Conservation (phyloP, 2,797 vertebrate species). For the Gambusia yucatana region DNA sequence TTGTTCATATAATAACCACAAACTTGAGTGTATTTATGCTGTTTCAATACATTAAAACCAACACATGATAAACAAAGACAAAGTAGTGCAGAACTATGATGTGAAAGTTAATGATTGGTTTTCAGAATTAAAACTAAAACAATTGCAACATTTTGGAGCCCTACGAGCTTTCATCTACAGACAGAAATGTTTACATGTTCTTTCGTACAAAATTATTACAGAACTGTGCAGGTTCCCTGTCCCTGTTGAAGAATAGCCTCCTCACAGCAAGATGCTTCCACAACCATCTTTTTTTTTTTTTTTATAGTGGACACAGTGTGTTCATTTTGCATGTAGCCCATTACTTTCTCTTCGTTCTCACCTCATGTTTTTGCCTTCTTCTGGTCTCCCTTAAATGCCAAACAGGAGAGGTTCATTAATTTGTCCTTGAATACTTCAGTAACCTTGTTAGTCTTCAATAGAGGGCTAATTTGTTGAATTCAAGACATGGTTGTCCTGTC, state of each 20-base stretch:
- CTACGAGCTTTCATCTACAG: background rate
- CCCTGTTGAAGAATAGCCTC: background rate
- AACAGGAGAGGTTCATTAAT: background rate
- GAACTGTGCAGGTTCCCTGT: background rate
- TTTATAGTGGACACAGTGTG: background rate
- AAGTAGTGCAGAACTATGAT: background rate
- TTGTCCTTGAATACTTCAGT: background rate
- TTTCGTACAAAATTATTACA: background rate
- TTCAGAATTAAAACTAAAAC: background rate
- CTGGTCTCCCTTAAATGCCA: background rate
- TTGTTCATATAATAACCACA: background rate
- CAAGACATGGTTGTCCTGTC: background rate
- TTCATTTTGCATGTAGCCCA: background rate
- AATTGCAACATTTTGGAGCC: background rate
- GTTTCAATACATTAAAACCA: background rate
- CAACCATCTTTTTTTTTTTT: background rate
- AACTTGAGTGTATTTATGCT: background rate
- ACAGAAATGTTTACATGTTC: background rate
- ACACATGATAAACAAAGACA: slow-evolving; percentile 1
- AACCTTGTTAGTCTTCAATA: background rate
- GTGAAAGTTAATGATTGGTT: background rate
- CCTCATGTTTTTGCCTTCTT: background rate
- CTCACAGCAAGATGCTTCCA: background rate
- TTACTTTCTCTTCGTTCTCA: background rate
- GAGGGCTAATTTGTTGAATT: background rate